Evolutionary conservation across 2,797 vertebrate species (phyloP), one percentile per base, ranked within the genome.

Genomic region (Acropternis orthonyx): DNA sequence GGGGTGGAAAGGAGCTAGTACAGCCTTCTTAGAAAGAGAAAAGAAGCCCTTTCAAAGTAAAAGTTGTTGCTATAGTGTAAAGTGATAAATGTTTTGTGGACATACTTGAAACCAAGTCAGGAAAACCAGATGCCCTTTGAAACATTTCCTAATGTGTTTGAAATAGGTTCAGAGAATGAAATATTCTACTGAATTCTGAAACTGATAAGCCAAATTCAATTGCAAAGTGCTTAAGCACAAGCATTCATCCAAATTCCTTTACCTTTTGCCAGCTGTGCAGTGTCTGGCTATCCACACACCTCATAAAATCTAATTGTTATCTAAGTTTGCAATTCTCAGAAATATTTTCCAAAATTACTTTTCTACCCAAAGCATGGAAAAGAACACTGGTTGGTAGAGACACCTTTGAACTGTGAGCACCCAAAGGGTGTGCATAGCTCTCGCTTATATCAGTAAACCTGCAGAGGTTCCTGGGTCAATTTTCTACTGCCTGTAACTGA

Each of bases 121-220:
- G n/a, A 44, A 84, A 89, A 44, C 6, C 37, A 93, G 46, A 23
- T 88, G 27, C 37, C 56, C 68, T 85, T 87, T 66, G 19, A 88
- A 86, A 85, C 37, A 41, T 82, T 73, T 88, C 20, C 55, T 75
- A 32, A 95, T 56, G 49, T 71, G 46, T 69, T 92, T 89, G 78
- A 96, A 87, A 92, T 37, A 93, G 63, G 32, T 68, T 77, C 52
- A 91, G 54, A 91, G 61, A 91, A 75, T 36, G 14, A 84, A 80
- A 41, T 77, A 85, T 36, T 88, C 81, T 41, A 93, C 82, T 85
- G 77, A 91, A 92, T 84, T 91, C 81, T 89, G 91, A 85, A 95
- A 91, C 73, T 8, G 6, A 41, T 37, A 85, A 93, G 69, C 59
- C 71, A 74, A 95, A 96, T 93, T 91, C 78, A 93, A 82, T 56